Percentiles rank a stretch among this genome's conserved stretches.
Conservation (phyloP, 2,113 vertebrate genomes). For the Ammospiza nelsoni region DNA sequence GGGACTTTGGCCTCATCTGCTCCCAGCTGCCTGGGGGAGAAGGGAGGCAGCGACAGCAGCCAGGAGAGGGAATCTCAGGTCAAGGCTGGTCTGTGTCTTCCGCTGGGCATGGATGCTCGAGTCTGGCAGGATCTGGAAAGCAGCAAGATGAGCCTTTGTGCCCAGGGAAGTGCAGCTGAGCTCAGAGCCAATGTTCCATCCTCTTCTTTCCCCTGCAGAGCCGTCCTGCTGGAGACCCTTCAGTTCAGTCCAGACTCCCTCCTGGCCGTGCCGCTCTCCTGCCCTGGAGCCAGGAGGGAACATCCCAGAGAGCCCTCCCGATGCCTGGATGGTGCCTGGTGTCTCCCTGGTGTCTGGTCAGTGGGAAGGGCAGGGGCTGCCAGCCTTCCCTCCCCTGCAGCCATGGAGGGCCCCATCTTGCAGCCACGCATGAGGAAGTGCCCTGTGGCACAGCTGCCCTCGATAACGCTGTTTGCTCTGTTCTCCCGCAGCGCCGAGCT, state of each 20-base stretch:
- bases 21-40: background rate
- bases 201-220: background rate
- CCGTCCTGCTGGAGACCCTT: background rate
- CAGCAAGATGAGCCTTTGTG: background rate
- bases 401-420: background rate
- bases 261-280: rapidly evolving
- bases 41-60: background rate
- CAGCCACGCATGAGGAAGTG: background rate
- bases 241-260: background rate
- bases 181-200: rapidly evolving
- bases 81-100: background rate
- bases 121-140: background rate
- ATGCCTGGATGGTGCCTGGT: rapidly evolving
- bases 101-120: rapidly evolving
- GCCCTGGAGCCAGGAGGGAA: rapidly evolving
- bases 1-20: constrained; percentile 53
- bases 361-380: background rate
- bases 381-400: background rate
- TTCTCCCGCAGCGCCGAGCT: background rate
- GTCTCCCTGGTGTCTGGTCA: background rate
- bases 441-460: background rate
- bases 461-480: background rate
- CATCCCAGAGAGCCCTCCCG: background rate
- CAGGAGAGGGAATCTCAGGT: constrained; percentile 27
- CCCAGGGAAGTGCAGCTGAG: background rate